Evolutionary conservation across 2,888 invertebrate species (phyloP).

Genomic region (Phortica okadai): DNA sequence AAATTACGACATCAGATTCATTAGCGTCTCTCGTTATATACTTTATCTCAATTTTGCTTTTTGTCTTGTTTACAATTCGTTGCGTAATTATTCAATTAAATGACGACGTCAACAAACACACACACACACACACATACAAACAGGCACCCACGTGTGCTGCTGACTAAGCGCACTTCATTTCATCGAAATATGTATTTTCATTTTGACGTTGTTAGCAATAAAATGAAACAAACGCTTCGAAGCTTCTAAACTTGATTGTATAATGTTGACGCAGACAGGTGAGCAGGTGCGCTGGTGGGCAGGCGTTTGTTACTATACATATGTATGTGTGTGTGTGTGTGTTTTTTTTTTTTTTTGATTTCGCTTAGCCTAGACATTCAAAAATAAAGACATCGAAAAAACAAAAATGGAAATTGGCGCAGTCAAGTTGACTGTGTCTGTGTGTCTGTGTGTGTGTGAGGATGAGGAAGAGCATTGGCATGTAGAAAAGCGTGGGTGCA

Average conservation of each 20-base stretch:
- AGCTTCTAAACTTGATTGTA: conserved; percentile 40
- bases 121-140: too few relatives aligned
- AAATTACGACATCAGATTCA: too few relatives aligned
- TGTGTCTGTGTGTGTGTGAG: too few relatives aligned
- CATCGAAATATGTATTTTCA: neutral
- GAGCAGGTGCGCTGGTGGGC: neutral
- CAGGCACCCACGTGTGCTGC: neutral
- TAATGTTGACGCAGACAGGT: conserved; percentile 53
- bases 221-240: neutral
- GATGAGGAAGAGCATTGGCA: neutral
- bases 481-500: neutral
- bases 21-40: neutral
- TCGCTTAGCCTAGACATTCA: neutral
- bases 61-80: conserved; percentile 63
- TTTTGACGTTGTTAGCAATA: neutral
- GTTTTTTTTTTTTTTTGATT: neutral
- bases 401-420: conserved; percentile 7
- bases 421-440: neutral
- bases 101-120: conserved; percentile 33
- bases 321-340: neutral
- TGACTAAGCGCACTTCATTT: too few relatives aligned
- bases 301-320: neutral
- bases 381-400: neutral
- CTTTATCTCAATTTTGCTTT: conserved; percentile 30
- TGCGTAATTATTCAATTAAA: conserved; percentile 67